Evolutionary conservation across 1,140 invertebrate species (phyloP).

Genomic region (Heterodera schachtii): DNA sequence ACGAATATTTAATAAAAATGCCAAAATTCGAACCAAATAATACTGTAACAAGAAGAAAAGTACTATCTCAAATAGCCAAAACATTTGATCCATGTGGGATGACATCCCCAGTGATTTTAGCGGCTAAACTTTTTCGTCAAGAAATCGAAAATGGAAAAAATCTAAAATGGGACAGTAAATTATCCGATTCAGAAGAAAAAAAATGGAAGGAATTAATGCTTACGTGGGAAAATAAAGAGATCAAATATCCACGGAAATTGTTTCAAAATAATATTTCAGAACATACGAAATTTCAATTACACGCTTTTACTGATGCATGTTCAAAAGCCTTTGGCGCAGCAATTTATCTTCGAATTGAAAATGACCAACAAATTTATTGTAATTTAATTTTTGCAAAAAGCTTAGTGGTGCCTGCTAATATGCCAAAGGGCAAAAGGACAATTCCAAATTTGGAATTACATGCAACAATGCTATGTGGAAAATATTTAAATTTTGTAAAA

Average conservation of each 20-base stretch:
- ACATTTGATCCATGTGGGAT: not conserved
- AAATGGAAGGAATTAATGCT: not conserved
- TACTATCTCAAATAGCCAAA: conserved; percentile 8
- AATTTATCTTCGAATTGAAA: too few species aligned
- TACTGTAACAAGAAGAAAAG: not conserved
- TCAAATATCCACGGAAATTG: not conserved
- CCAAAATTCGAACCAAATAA: not conserved
- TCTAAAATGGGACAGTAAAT: not conserved
- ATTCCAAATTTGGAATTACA: too few species aligned
- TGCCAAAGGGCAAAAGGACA: too few species aligned
- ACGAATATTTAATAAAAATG: not conserved
- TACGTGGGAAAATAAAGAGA: not conserved
- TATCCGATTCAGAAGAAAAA: not conserved
- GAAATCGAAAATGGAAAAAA: conserved; percentile 3
- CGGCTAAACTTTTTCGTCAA: conserved; percentile 2
- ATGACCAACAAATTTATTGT: too few species aligned
- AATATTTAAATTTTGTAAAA: too few species aligned
- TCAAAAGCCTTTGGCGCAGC: too few species aligned
- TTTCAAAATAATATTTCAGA: too few species aligned
- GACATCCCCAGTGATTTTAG: not conserved
- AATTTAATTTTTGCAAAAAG: too few species aligned
- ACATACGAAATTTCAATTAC: too few species aligned
- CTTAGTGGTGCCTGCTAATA: too few species aligned
- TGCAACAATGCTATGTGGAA: too few species aligned
- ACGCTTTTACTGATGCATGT: too few species aligned